A percentile compares a stretch with the other conserved stretches of the same genome.
Conservation (phyloP, 2,888 invertebrate genomes). For the Scaptomyza reducta region DNA sequence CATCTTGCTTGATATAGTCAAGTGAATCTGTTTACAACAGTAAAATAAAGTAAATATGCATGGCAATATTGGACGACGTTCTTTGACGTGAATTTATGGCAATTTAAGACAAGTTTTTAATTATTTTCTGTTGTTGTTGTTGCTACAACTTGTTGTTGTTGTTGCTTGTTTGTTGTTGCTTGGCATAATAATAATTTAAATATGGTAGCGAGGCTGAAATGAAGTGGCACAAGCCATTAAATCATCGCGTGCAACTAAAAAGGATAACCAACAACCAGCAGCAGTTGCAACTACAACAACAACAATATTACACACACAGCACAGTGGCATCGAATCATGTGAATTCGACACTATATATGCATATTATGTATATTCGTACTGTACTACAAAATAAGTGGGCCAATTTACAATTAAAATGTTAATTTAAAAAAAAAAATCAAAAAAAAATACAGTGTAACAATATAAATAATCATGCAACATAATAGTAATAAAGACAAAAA, state of each 20-base stretch:
- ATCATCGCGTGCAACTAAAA: slow-evolving; percentile 78
- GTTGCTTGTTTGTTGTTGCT: slow-evolving; percentile 32
- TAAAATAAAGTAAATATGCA: slow-evolving; percentile 47
- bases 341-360: slow-evolving; percentile 33
- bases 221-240: slow-evolving; percentile 78
- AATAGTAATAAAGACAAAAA: slow-evolving; percentile 11
- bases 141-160: slow-evolving; percentile 23
- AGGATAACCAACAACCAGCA: slow-evolving; percentile 60
- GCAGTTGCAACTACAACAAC: slow-evolving; percentile 5
- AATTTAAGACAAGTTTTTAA: slow-evolving; percentile 81
- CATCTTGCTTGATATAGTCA: slow-evolving; percentile 13
- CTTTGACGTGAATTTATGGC: slow-evolving; percentile 81
- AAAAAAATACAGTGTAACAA: slow-evolving; percentile 9
- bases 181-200: slow-evolving; percentile 77
- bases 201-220: slow-evolving; percentile 66
- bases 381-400: slow-evolving; percentile 27
- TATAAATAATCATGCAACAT: slow-evolving; percentile 39
- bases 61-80: slow-evolving; percentile 72
- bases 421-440: slow-evolving; percentile 42
- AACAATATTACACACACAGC: slow-evolving; percentile 30
- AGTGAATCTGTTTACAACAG: slow-evolving; percentile 1
- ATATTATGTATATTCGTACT: not conserved
- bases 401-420: slow-evolving; percentile 55
- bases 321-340: slow-evolving; percentile 44
- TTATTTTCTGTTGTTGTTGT: slow-evolving; percentile 59